phyloP scores from a whole-genome alignment of 1,140 invertebrate genomes.

The Drosophila littoralis region DNA sequence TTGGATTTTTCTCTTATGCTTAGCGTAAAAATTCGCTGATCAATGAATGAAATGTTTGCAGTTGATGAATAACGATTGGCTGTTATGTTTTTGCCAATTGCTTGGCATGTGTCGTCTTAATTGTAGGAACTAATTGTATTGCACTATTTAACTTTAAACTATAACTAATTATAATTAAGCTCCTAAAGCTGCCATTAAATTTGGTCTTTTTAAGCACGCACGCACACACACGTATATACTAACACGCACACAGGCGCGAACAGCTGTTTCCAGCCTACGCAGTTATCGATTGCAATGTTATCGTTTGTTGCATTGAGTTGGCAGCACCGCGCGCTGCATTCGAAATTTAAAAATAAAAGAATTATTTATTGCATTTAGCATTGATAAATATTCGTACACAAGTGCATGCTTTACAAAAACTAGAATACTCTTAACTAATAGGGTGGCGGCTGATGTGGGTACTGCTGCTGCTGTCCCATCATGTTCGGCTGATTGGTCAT shows the following conservation, averaged over 20 bases:
- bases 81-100: background rate
- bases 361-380: conserved; percentile 67
- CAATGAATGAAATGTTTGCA: conserved; percentile 61
- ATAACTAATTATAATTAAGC: conserved; percentile 44
- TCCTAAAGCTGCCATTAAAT: conserved; percentile 33
- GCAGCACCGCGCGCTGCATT: background rate
- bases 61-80: background rate
- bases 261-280: conserved; percentile 52
- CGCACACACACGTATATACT: conserved; percentile 28
- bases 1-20: conserved; percentile 20
- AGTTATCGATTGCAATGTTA: conserved; percentile 26
- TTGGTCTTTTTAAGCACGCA: conserved; percentile 45
- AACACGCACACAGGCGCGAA: conserved; percentile 7
- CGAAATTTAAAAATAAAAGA: conserved; percentile 39
- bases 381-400: conserved; percentile 65
- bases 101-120: background rate
- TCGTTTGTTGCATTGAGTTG: conserved; percentile 20
- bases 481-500: conserved; percentile 79
- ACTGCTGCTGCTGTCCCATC: conserved; percentile 83
- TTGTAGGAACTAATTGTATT: conserved; percentile 45
- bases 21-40: conserved; percentile 20
- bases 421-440: conserved; percentile 55
- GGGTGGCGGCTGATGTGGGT: conserved; percentile 69
- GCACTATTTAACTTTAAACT: conserved; percentile 46
- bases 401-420: conserved; percentile 46